Conservation (phyloP, 2,888 invertebrate species). For the Pristionchus mayeri region DNA sequence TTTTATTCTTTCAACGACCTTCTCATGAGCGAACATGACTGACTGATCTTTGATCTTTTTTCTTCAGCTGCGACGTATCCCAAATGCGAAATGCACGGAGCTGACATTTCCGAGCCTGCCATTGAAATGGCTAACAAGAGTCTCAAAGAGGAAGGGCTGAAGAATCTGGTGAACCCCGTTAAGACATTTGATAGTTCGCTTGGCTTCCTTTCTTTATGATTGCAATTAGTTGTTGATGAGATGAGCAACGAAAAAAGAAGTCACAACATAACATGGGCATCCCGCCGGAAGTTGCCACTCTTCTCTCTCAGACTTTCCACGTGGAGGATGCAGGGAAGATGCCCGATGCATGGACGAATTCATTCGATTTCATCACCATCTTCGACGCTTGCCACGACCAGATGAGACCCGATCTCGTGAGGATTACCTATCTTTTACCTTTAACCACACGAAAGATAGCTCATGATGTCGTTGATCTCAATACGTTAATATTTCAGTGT, state of each 20-base stretch:
- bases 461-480: too few species aligned
- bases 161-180: conserved; percentile 10
- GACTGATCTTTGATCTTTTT: too few species aligned
- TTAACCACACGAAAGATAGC: too few species aligned
- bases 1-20: too few species aligned
- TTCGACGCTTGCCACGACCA: conserved; percentile 49
- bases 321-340: conserved; percentile 4
- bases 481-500: conserved; percentile 50
- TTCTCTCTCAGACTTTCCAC: not conserved
- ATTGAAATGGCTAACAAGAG: conserved; percentile 56
- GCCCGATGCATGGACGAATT: not conserved
- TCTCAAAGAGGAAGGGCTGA: not conserved
- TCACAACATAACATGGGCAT: too few species aligned
- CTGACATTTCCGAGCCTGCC: conserved; percentile 63
- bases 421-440: not conserved
- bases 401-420: conserved; percentile 39
- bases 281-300: too few species aligned
- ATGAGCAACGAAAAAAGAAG: too few species aligned
- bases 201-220: too few species aligned
- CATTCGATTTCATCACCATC: conserved; percentile 40
- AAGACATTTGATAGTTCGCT: not conserved
- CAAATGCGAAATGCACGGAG: conserved; percentile 61
- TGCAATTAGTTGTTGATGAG: too few species aligned
- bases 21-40: too few species aligned
- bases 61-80: conserved; percentile 62